Evolutionary conservation across 2,888 invertebrate genomes (phyloP).

Genomic region (Dascillus cervinus): DNA sequence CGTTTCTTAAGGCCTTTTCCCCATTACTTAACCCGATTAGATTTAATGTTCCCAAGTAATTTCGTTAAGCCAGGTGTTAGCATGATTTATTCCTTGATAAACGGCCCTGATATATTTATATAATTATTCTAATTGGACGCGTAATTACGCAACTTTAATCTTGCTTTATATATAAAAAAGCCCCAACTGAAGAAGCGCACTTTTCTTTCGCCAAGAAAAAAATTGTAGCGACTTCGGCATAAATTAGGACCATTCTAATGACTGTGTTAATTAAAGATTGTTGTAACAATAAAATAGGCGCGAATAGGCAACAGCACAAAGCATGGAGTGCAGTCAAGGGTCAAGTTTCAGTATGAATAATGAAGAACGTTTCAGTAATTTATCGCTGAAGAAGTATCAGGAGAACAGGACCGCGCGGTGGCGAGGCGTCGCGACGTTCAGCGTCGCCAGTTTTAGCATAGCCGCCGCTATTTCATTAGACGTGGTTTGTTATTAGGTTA

Average conservation of each 20-base stretch:
- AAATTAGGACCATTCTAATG: too few relatives aligned
- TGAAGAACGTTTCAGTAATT: constrained; percentile 18
- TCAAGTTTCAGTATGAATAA: constrained; percentile 11
- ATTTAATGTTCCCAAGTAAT: constrained; percentile 23
- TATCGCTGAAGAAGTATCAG: constrained; percentile 18
- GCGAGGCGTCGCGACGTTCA: constrained; percentile 14
- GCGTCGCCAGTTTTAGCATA: constrained; percentile 22
- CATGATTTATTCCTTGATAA: constrained; percentile 35
- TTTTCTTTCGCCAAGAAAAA: too few relatives aligned
- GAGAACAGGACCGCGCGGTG: constrained; percentile 12
- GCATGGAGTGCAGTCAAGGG: too few relatives aligned
- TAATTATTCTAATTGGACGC: constrained; percentile 34
- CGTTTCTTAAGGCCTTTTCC: constrained; percentile 5
- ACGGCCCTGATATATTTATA: constrained; percentile 34
- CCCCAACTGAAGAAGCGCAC: too few relatives aligned
- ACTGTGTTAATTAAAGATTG: too few relatives aligned
- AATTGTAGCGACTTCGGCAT: too few relatives aligned
- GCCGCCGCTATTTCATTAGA: constrained; percentile 27
- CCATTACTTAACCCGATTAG: constrained; percentile 13
- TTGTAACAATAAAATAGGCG: too few relatives aligned
- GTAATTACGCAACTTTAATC: constrained; percentile 28
- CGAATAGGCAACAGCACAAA: too few relatives aligned
- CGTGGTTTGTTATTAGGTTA: constrained; percentile 28
- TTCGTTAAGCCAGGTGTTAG: constrained; percentile 37
- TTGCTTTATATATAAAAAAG: constrained; percentile 6